A percentile compares a stretch with the other conserved stretches of the same genome.
Conservation (phyloP, 2,113 vertebrate genomes). For the Boulengeromyrus knoepffleri region DNA sequence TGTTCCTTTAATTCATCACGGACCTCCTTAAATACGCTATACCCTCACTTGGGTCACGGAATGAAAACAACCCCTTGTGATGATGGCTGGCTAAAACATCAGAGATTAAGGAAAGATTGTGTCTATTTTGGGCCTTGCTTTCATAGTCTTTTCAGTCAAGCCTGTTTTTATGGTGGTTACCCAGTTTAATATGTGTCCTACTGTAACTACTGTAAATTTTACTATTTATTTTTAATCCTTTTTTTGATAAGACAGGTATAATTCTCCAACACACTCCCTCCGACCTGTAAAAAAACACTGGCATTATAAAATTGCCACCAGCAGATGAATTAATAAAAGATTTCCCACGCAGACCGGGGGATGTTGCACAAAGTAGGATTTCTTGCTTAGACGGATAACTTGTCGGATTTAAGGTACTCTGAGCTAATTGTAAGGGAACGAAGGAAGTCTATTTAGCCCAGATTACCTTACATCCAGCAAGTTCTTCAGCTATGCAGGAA, state of each 20-base stretch:
- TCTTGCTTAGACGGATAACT: neutral
- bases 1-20: neutral
- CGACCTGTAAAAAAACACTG: neutral
- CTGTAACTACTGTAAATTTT: neutral
- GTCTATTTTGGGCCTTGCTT: neutral
- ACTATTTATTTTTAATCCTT: neutral
- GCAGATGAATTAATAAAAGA: neutral
- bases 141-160: neutral
- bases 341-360: neutral
- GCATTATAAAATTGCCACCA: neutral
- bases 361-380: neutral
- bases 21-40: neutral
- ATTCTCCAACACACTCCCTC: neutral
- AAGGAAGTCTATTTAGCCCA: neutral
- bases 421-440: neutral
- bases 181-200: neutral
- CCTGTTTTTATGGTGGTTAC: neutral
- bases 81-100: neutral
- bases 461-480: neutral
- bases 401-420: neutral
- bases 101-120: neutral
- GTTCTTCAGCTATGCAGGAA: neutral
- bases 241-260: neutral
- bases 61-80: neutral
- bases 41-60: neutral